Percentiles rank a stretch among this genome's conserved stretches.
phyloP scores from a whole-genome alignment of 2,888 invertebrate genomes.

The Elgonia sp. region DNA sequence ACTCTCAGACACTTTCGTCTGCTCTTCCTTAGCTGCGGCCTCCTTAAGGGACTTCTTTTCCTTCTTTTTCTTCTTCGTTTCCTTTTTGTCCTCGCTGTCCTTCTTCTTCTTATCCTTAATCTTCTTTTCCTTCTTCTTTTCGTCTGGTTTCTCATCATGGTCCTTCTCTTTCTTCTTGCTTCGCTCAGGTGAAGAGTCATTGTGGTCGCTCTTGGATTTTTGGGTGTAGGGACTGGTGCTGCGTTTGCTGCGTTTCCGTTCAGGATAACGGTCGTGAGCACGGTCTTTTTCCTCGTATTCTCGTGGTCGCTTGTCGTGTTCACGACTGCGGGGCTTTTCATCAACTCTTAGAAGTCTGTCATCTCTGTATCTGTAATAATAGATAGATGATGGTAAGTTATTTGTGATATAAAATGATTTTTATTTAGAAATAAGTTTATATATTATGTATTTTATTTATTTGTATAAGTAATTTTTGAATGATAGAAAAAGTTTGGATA shows the following conservation, averaged over 20 bases:
- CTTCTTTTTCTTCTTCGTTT: slow-evolving; percentile 86
- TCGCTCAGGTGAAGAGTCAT: slow-evolving; percentile 85
- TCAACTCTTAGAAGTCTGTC: slow-evolving; percentile 86
- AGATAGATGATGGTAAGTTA: background rate
- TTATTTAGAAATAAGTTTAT: background rate
- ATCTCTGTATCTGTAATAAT: slow-evolving; percentile 83
- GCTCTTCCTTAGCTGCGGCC: slow-evolving; percentile 80
- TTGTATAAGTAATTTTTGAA: no score
- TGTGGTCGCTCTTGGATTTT: slow-evolving; percentile 85
- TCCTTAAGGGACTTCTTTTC: slow-evolving; percentile 84
- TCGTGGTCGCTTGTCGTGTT: slow-evolving; percentile 84
- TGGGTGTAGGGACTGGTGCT: slow-evolving; percentile 84
- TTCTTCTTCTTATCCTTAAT: slow-evolving; percentile 87
- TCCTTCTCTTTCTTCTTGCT: slow-evolving; percentile 89
- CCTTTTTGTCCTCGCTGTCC: slow-evolving; percentile 88
- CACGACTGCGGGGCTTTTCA: slow-evolving; percentile 86
- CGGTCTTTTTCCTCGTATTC: slow-evolving; percentile 86
- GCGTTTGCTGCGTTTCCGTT: slow-evolving; percentile 86
- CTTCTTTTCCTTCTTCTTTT: slow-evolving; percentile 88
- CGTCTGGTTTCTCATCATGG: slow-evolving; percentile 86
- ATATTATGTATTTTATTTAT: no score
- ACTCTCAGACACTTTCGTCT: slow-evolving; percentile 73
- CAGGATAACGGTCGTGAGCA: slow-evolving; percentile 86
- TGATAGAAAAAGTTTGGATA: no score
- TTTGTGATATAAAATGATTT: background rate